Percentiles rank a stretch among this genome's conserved stretches.
Evolutionary conservation across 2,888 invertebrate genomes (phyloP).

Genomic region (Cheiracanthium punctorium): DNA sequence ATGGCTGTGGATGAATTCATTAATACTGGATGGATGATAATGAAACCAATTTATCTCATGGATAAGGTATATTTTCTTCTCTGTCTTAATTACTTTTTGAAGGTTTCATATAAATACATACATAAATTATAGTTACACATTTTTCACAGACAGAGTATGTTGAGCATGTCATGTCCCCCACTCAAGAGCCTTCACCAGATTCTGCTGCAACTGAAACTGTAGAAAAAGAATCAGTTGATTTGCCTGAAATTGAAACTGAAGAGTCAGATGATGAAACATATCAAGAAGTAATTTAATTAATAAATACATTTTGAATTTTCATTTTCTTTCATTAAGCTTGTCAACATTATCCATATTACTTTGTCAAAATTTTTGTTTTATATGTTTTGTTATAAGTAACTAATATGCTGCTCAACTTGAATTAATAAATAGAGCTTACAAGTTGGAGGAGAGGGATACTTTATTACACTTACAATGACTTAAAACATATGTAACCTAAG

Average conservation of each 20-base stretch:
- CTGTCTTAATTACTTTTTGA: neutral
- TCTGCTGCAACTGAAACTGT: neutral
- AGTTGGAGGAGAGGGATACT: no score
- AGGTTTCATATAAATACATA: no score
- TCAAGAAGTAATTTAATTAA: constrained; percentile 15
- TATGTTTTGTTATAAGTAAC: no score
- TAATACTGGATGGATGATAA: constrained; percentile 83
- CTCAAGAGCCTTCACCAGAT: constrained; percentile 25
- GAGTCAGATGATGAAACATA: constrained; percentile 62
- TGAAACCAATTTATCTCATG: constrained; percentile 87
- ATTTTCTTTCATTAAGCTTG: no score
- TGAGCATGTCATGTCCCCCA: neutral
- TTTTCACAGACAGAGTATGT: neutral
- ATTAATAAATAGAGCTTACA: no score
- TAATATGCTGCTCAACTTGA: no score
- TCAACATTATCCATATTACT: no score
- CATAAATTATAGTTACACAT: neutral
- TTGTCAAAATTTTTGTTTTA: no score
- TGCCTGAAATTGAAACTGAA: constrained; percentile 22
- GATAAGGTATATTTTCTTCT: constrained; percentile 76
- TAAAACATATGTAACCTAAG: no score
- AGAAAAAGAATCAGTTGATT: constrained; percentile 18
- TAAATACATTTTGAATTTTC: no score
- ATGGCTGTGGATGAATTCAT: constrained; percentile 72
- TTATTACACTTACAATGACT: no score